These are phyloP conservation scores for Ptiloglossa arizonensis DNA, from an alignment of 1,140 invertebrate genomes.

Conservation along the genomic window DNA sequence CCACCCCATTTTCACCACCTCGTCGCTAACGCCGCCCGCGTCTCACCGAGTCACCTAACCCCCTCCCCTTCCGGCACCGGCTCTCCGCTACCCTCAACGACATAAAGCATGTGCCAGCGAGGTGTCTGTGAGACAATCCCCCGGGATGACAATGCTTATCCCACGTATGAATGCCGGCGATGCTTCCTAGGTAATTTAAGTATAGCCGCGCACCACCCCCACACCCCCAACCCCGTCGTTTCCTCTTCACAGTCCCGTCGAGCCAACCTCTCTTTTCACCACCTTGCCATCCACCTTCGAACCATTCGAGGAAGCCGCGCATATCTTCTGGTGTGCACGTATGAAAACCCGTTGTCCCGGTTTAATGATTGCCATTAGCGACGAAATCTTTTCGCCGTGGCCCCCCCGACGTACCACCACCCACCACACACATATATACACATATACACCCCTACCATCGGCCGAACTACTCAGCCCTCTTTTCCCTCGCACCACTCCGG, in stretches of 20 bases:
- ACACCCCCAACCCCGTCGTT: no score
- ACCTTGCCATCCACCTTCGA: constrained; percentile 30
- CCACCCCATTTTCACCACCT: constrained; percentile 4
- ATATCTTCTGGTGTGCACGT: constrained; percentile 34
- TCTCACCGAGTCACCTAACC: constrained; percentile 16
- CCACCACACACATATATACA: no score
- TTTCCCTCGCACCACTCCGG: no score
- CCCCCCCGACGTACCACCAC: not conserved
- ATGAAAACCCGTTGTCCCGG: constrained; percentile 58
- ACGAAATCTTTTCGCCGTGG: constrained; percentile 36
- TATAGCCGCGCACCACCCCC: constrained; percentile 39
- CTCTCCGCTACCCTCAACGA: constrained; percentile 26
- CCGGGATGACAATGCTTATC: constrained; percentile 75
- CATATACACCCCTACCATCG: not conserved
- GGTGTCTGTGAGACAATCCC: constrained; percentile 77
- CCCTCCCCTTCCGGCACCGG: constrained; percentile 1
- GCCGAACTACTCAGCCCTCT: no score
- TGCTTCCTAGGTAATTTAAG: constrained; percentile 74
- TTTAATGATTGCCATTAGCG: constrained; percentile 54
- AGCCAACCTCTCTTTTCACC: constrained; percentile 38
- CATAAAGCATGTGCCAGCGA: constrained; percentile 73
- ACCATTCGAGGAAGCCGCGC: constrained; percentile 15
- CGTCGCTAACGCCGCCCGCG: constrained; percentile 28
- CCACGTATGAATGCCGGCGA: constrained; percentile 70
- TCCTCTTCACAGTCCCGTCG: no score